Base-by-base conservation (phyloP, 2,888 invertebrate species). In the Tinea pellionella region DNA sequence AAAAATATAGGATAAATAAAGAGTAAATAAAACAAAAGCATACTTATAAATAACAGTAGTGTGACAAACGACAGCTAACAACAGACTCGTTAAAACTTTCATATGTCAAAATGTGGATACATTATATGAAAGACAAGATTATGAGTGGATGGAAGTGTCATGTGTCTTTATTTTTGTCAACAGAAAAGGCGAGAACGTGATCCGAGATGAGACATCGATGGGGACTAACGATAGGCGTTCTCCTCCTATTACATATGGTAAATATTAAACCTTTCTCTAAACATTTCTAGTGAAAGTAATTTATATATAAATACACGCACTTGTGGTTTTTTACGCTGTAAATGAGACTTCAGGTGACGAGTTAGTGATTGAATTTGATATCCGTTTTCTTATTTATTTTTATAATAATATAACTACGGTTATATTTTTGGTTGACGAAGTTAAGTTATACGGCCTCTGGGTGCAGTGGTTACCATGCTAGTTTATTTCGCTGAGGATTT, bases 221-320 rank as follows among this genome's bases (percentile, higher is more conserved):
- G 64, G 75, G 77, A 63, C 67, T 79, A 65, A 73, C 74, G 63
- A 73, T 85, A 73, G 79, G 78, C 63, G 72, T 83, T 63, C 77
- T 87, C 62, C 81, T 87, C 69, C 75, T 85, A 67, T 76, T 85
- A 74, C 84, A 86, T 63, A 77, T 81, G 86, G 87, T 86, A 67
- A 84, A 57, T 57, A 32, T 55, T 19, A 15, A 57, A 57, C 18
- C 24, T 53, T 53, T 53, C 53, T 24, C 53, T 16, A 47, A 47
- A 13, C 47, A 47, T 47, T 47, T 47, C 13, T 47, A 47, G 37
- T 37, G 37, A 37, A 37, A 37, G 37, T 37, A 37, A 37, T 37
- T 37, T 37, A 37, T 37, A 37, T n/a, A 37, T 9, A 37, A 37
- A 37, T 24, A 2, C 24, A 24, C 37, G 37, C n/a, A 37, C 37